Evolutionary conservation across 2,113 vertebrate genomes (phyloP), one percentile per base, ranked within the genome.

Genomic region (Junco hyemalis): DNA sequence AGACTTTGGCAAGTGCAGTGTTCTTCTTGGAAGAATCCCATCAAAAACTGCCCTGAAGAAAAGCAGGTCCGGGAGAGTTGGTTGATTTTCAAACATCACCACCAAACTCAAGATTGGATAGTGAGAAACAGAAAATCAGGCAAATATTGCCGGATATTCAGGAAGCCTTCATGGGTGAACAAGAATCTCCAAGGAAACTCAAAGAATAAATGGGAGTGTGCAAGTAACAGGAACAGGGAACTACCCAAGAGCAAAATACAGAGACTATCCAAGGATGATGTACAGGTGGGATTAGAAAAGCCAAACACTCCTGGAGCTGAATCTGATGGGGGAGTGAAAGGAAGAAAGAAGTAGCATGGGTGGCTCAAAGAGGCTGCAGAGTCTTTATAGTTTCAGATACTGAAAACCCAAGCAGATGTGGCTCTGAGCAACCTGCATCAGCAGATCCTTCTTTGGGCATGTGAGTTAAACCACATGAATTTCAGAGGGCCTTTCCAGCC

Each of bases 141-240:
- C 14, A 82, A 78, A 70, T 4, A 16, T 25, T 11, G 3, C 60
- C 36, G 7, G 36, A 36, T 36, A 36, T 36, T 36, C 36, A 88
- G 23, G 28, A 85, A 29, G 4, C 3, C 22, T 88, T 11, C 17
- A 31, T 15, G 21, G 11, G 26, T 38, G 14, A 82, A 28, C 3
- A 54, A 73, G 5, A 23, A 74, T 26, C 33, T 56, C 17, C 28
- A 38, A 56, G 20, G 2, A 79, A 92, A 60, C 6, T 36, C 5
- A 8, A 45, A 61, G 22, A 33, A 19, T 53, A 14, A 73, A 59
- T 25, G 15, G 20, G 71, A 56, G 5, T 0, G 0, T 50, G 16
- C 14, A 51, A 50, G 12, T 24, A 29, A 11, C 24, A 42, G 6
- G 45, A 83, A 56, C 5, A 69, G 11, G 8, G 7, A 61, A 21